Percentiles rank a stretch among this genome's conserved stretches.
Conservation (phyloP, 2,888 invertebrate species). For the Chorisops tibialis region DNA sequence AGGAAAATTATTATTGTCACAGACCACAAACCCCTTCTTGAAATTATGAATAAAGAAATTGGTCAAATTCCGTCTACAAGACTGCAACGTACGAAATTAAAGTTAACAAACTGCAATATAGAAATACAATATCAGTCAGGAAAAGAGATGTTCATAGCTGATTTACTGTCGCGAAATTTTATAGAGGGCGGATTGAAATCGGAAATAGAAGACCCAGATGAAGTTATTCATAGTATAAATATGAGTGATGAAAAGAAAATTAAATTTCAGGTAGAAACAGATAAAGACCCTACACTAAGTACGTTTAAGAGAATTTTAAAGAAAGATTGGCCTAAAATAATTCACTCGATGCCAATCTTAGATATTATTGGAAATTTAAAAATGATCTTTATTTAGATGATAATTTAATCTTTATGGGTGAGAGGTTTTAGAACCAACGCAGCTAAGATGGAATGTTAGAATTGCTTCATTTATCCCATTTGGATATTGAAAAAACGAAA, state of each 20-base stretch:
- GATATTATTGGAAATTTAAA: constrained; percentile 36
- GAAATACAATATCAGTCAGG: constrained; percentile 33
- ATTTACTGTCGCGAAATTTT: constrained; percentile 17
- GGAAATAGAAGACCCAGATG: constrained; percentile 30
- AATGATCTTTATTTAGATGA: constrained; percentile 36
- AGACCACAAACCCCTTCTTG: constrained; percentile 33
- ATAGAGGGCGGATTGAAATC: neutral
- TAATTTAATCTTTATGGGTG: constrained; percentile 35
- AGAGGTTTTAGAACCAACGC: constrained; percentile 30
- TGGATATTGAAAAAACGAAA: constrained; percentile 29
- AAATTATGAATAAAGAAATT: constrained; percentile 31
- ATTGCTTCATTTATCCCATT: constrained; percentile 5
- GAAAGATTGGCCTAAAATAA: constrained; percentile 32
- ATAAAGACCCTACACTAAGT: constrained; percentile 17
- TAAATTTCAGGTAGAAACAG: constrained; percentile 11
- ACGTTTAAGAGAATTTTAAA: constrained; percentile 1
- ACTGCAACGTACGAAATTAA: constrained; percentile 32
- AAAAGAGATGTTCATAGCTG: constrained; percentile 29
- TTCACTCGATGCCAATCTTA: constrained; percentile 29
- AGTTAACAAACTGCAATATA: constrained; percentile 33
- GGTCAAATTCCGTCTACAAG: constrained; percentile 26
- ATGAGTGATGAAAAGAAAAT: constrained; percentile 30
- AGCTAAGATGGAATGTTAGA: neutral
- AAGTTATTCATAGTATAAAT: constrained; percentile 32
- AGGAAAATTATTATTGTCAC: constrained; percentile 22